Evolutionary conservation across 2,797 vertebrate species (phyloP), one percentile per base, ranked within the genome.

Genomic region (Glossophaga mutica): DNA sequence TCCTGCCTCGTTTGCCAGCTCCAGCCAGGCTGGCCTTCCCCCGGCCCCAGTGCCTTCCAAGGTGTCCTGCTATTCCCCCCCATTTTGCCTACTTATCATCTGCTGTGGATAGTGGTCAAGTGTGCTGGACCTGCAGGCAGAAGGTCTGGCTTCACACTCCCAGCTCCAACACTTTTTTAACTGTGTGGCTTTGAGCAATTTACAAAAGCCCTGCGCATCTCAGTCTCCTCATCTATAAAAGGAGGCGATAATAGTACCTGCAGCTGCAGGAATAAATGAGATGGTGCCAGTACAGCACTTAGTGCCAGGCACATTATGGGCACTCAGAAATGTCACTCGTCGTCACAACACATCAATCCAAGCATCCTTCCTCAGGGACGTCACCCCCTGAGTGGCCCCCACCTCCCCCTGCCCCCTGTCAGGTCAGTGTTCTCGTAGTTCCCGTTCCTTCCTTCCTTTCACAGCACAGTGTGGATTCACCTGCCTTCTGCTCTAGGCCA

Each of bases 261-360:
- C 15, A 19, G 34, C 62, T 37, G 1, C 62, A 48, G 70, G 65
- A 24, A 29, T 29, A 9, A 37, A 50, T 2, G 48, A 85, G 42
- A 9, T 8, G 5, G 46, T 9, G 22, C 3, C 2, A 6, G 3
- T 26, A 9, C 2, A 24, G 16, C 15, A 6, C 11, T 37, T 10
- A 18, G 34, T 6, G 32, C 29, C 21, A 26, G 32, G 55, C 4
- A 26, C 2, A 1, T 3, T 0, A 0, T 3, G 12, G 14, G 6
- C 6, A n/a, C n/a, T 89, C 19, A 14, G 7, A 89, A 50, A 39
- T 9, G 0, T 29, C 1, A 26, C 29, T 3, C 16, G 9, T 42
- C 50, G 29, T 18, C 70, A 32, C 9, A 24, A 32, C 39, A 29
- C 57, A 26, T 29, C 44, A 81, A 42, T 11, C 14, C 7, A 34